These are phyloP conservation scores for Acipenser oxyrinchus DNA, from an alignment of 2,797 vertebrate species.

Conservation along the genomic window DNA sequence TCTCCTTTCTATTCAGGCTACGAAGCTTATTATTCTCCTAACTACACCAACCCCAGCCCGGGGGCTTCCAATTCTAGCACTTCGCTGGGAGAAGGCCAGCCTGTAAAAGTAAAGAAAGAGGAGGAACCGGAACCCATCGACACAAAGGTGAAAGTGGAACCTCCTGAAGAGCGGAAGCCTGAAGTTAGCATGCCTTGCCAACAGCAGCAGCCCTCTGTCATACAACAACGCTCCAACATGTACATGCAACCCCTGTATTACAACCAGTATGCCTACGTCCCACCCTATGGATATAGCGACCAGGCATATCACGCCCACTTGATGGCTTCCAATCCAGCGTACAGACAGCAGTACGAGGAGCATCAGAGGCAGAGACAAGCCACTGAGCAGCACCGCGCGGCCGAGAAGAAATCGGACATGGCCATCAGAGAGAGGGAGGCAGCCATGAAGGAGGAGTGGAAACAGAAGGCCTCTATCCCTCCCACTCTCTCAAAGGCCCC, in stretches of 20 bases:
- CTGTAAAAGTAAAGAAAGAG: constrained; percentile 85
- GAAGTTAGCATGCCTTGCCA: constrained; percentile 65
- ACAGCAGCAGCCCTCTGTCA: constrained; percentile 89
- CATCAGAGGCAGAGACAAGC: constrained; percentile 79
- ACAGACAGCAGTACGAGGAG: constrained; percentile 90
- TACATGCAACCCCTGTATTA: constrained; percentile 98
- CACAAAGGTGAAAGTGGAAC: constrained; percentile 78
- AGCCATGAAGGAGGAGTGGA: constrained; percentile 86
- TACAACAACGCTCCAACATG: constrained; percentile 93
- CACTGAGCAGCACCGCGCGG: constrained; percentile 77
- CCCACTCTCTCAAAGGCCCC: constrained; percentile 87
- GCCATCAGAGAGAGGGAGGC: constrained; percentile 82
- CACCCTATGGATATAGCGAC: constrained; percentile 88
- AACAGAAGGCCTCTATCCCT: constrained; percentile 82
- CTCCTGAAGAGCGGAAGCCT: constrained; percentile 81
- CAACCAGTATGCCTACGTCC: constrained; percentile 95
- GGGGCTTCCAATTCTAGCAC: constrained; percentile 64
- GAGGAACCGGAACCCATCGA: constrained; percentile 79
- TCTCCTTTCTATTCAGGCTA: constrained; percentile 86
- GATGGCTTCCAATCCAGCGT: constrained; percentile 82
- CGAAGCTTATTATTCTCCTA: constrained; percentile 88
- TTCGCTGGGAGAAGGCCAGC: constrained; percentile 61
- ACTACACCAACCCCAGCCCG: constrained; percentile 85
- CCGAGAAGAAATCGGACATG: constrained; percentile 82
- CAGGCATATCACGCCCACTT: constrained; percentile 92